phyloP scores from a whole-genome alignment of 2,113 vertebrate genomes.

The Nothocercus julius region DNA sequence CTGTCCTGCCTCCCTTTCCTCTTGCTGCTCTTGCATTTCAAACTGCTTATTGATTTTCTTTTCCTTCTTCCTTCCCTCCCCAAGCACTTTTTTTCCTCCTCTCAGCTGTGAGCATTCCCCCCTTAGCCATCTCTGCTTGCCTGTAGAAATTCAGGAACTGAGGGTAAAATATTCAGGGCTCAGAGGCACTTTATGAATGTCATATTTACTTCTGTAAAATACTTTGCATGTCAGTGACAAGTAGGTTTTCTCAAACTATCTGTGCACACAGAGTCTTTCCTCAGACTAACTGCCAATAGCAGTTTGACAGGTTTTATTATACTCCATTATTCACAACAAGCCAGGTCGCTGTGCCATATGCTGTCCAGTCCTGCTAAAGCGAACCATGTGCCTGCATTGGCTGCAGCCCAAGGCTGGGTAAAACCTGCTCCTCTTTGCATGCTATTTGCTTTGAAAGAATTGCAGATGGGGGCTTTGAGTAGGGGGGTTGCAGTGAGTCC shows the following conservation, averaged over 20 bases:
- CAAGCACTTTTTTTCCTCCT: not conserved
- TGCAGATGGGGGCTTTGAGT: not conserved
- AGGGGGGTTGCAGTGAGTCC: not conserved
- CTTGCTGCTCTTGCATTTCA: constrained; percentile 9
- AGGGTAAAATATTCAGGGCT: not conserved
- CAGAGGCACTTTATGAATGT: not conserved
- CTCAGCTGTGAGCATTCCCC: not conserved
- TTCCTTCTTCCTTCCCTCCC: not conserved
- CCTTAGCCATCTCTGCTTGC: not conserved
- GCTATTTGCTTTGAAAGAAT: constrained; percentile 53
- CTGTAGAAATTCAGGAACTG: not conserved
- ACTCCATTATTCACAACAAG: constrained; percentile 68
- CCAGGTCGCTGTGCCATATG: constrained; percentile 70
- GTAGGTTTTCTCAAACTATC: constrained; percentile 46
- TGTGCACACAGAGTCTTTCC: constrained; percentile 21
- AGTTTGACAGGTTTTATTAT: constrained; percentile 70
- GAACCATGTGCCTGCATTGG: constrained; percentile 63
- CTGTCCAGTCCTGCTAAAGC: constrained; percentile 63
- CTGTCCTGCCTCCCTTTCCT: not conserved
- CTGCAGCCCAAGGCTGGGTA: constrained; percentile 58
- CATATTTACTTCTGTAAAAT: constrained; percentile 9
- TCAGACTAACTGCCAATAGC: constrained; percentile 61
- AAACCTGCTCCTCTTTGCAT: constrained; percentile 57
- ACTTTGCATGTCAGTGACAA: constrained; percentile 47
- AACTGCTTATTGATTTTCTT: not conserved